Evolutionary conservation across 2,888 invertebrate species (phyloP).

Genomic region (Cacoxenus indagator): DNA sequence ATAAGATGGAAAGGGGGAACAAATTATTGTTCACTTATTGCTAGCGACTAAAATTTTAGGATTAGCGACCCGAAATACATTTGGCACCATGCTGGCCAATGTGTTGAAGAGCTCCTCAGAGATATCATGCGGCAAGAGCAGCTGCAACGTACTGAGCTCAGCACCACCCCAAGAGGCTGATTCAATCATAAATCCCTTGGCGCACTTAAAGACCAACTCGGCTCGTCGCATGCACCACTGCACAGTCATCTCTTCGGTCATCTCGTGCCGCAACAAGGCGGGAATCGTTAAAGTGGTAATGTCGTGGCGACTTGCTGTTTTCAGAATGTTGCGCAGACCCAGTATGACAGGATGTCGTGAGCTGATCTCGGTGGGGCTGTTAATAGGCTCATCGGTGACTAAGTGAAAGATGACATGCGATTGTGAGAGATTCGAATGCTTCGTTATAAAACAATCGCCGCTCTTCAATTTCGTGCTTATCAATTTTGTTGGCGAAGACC

Average conservation of each 20-base stretch:
- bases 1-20: no score
- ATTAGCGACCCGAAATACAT: constrained; percentile 95
- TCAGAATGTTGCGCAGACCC: constrained; percentile 93
- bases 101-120: constrained; percentile 86
- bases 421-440: constrained; percentile 94
- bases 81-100: constrained; percentile 89
- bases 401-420: constrained; percentile 97
- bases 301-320: constrained; percentile 95
- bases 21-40: constrained; percentile 41
- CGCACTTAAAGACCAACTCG: constrained; percentile 97
- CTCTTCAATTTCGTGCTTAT: constrained; percentile 76
- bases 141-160: constrained; percentile 75
- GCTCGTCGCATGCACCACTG: constrained; percentile 97
- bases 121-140: constrained; percentile 84
- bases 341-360: constrained; percentile 96
- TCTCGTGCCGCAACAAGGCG: constrained; percentile 90
- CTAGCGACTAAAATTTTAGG: constrained; percentile 82
- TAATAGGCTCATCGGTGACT: constrained; percentile 85
- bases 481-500: constrained; percentile 67
- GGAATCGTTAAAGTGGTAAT: constrained; percentile 94
- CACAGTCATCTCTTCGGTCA: constrained; percentile 97
- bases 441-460: constrained; percentile 88
- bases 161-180: constrained; percentile 94
- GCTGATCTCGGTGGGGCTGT: constrained; percentile 85
- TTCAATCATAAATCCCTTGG: constrained; percentile 99